Evolutionary conservation across 30 jellyfish, hydroid and myxozoan genomes (phyloP).

Genomic region (Aurelia aurita complex sp. Pacific): DNA sequence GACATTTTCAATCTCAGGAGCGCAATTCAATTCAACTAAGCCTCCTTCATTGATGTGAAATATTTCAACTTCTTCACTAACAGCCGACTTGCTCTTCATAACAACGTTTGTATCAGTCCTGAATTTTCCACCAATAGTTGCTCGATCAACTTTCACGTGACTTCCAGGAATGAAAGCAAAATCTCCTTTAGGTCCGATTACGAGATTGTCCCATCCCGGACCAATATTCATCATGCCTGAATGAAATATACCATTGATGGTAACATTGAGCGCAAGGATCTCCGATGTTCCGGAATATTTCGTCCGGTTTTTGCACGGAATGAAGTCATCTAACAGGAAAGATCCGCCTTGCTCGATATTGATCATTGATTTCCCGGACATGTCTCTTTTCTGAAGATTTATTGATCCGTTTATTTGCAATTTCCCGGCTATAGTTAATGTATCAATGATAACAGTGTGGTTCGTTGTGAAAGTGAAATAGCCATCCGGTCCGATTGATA

Average conservation of each 20-base stretch:
- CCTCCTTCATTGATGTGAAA: conserved; percentile 22
- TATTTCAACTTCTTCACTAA: conserved; percentile 23
- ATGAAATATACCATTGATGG: conserved; percentile 46
- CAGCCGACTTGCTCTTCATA: conserved; percentile 20
- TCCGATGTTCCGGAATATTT: conserved; percentile 33
- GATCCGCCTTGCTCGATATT: conserved; percentile 45
- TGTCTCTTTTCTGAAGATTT: conserved; percentile 41
- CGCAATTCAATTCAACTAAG: conserved; percentile 38
- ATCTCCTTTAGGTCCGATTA: conserved; percentile 55
- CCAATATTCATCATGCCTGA: conserved; percentile 44
- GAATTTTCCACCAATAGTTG: conserved; percentile 27
- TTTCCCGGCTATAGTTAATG: conserved; percentile 25
- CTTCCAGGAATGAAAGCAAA: conserved; percentile 53
- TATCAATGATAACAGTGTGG: conserved; percentile 39
- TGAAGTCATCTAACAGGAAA: conserved; percentile 28
- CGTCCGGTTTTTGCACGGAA: conserved; percentile 49
- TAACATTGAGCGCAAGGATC: conserved; percentile 51
- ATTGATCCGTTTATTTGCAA: conserved; percentile 40
- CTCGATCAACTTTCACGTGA: conserved; percentile 33
- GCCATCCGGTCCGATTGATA: conserved; percentile 52
- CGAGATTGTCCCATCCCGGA: conserved; percentile 56
- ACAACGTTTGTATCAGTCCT: conserved; percentile 44
- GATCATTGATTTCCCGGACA: conserved; percentile 46
- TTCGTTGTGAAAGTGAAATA: conserved; percentile 22
- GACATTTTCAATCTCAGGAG: conserved; percentile 17